Evolutionary conservation across 2,888 invertebrate species (phyloP).

Genomic region (Lycaena phlaeas): DNA sequence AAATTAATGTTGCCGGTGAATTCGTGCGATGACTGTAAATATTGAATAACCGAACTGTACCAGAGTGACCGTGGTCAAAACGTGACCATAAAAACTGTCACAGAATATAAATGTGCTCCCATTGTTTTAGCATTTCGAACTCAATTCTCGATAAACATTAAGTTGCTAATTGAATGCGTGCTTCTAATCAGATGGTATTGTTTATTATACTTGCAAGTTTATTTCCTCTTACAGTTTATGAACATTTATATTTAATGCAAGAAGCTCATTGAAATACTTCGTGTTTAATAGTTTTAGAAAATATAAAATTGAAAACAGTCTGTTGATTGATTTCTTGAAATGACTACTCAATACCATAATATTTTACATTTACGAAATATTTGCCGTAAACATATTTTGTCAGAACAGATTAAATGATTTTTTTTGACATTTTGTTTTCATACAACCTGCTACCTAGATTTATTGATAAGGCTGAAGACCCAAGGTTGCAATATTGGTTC

Average conservation of each 20-base stretch:
- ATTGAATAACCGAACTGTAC: constrained; percentile 32
- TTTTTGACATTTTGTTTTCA: too few relatives aligned
- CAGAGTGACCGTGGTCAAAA: constrained; percentile 28
- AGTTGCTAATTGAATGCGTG: constrained; percentile 12
- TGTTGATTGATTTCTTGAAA: too few relatives aligned
- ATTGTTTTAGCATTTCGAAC: constrained; percentile 18
- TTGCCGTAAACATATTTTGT: too few relatives aligned
- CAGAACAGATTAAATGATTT: too few relatives aligned
- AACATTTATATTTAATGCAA: background rate
- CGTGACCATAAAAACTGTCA: constrained; percentile 38
- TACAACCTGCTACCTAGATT: too few relatives aligned
- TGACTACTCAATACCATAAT: too few relatives aligned
- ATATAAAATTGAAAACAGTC: too few relatives aligned
- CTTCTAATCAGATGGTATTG: constrained; percentile 21
- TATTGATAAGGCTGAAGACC: too few relatives aligned
- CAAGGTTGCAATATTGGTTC: too few relatives aligned
- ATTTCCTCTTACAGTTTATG: constrained; percentile 18
- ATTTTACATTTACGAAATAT: too few relatives aligned
- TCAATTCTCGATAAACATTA: constrained; percentile 13
- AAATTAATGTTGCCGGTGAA: constrained; percentile 22
- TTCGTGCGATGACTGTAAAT: constrained; percentile 38
- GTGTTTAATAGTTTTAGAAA: background rate
- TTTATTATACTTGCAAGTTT: constrained; percentile 19
- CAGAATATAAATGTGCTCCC: constrained; percentile 32
- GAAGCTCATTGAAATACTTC: constrained; percentile 1